Percentiles rank a stretch among this genome's conserved stretches.
phyloP scores from a whole-genome alignment of 92 coral and sea anemone species.

The Chrysogorgia sp. region DNA sequence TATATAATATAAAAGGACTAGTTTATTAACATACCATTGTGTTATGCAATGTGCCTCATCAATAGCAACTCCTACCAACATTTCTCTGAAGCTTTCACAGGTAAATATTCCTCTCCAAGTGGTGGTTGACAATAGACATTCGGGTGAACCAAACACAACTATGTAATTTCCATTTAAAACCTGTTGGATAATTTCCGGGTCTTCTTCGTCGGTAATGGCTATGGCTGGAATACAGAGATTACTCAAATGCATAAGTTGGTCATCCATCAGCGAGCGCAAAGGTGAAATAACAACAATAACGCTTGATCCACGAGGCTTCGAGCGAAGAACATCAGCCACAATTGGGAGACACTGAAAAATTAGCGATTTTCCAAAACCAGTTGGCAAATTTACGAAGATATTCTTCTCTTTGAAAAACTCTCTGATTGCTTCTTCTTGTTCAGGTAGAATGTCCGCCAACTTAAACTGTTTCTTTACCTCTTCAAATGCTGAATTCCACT shows the following conservation, averaged over 20 bases:
- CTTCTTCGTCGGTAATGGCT: conserved; percentile 62
- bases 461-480: neutral
- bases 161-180: conserved; percentile 64
- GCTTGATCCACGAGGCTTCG: conserved; percentile 66
- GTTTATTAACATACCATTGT: conserved; percentile 23
- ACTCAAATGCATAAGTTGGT: conserved; percentile 57
- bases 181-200: too few species aligned
- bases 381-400: conserved; percentile 45
- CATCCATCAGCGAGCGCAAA: conserved; percentile 67
- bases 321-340: conserved; percentile 57
- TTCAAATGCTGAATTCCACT: conserved; percentile 4
- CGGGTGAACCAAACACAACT: conserved; percentile 79
- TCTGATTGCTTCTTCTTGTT: conserved; percentile 18
- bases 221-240: conserved; percentile 65
- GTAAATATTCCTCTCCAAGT: conserved; percentile 40
- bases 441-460: neutral
- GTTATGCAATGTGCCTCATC: conserved; percentile 41
- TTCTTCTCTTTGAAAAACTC: conserved; percentile 21
- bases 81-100: conserved; percentile 24
- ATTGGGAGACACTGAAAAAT: conserved; percentile 44
- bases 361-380: conserved; percentile 29
- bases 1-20: neutral
- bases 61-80: conserved; percentile 35
- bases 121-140: conserved; percentile 56
- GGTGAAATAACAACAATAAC: conserved; percentile 72